Base-by-base conservation (phyloP, 1,140 invertebrate genomes). In the Trinorchestia longiramus region DNA sequence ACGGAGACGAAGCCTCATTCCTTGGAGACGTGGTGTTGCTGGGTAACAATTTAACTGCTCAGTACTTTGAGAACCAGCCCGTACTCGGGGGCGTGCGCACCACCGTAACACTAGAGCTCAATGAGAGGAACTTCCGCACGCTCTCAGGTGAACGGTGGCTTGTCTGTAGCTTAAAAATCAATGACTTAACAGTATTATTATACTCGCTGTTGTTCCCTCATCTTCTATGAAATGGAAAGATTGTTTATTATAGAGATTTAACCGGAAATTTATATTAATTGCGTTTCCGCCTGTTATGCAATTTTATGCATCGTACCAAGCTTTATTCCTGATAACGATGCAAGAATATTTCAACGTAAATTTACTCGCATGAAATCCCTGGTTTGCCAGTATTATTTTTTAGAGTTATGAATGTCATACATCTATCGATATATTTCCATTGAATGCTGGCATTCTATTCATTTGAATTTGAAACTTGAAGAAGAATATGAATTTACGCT, bases 1-100 rank as follows among this genome's bases (percentile, higher is more conserved):
- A 28, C 88, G 15, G 41, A 11, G 88, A 90, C 88, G 88, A 90
- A 43, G 88, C 0, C 0, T 36, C 88, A 15, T 41, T 28, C 4
- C 88, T 90, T 15, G 95, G 95, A 0, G 98, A 99, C 97, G 98
- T 99, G 0, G 98, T 99, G 96, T 97, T 99, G 36, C 97, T 98
- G 96, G 98, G 98, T 4, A 97, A 97, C 87, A 98, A 98, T 96
- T 98, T 98, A 0, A 98, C 98, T 94, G 97, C 99, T 0, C 97
- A 98, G 0, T 98, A 99, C 97, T 98, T 98, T 96, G 98, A 98
- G 87, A 97, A 98, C 0, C 98, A 99, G 97, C 98, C 99, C 97
- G 98, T 99, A 11, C 98, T 98, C 40, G 96, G 97, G n/a, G 97
- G 97, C 44, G 96, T 97, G 57, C 96, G 96, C 0, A 97, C 97